Conservation (phyloP, 1,140 invertebrate species). For the Anoplolepis gracilipes region DNA sequence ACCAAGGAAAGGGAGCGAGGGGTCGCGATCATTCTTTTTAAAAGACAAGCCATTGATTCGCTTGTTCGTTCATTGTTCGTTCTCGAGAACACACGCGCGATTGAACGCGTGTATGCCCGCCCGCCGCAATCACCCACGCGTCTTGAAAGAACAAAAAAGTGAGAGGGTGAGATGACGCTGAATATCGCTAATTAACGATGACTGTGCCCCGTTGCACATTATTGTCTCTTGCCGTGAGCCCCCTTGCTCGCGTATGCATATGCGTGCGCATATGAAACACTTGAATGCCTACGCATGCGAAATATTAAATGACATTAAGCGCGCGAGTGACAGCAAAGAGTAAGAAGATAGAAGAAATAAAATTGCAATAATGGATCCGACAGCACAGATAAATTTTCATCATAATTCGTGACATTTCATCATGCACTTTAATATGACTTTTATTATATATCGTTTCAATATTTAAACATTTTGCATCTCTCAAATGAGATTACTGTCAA, state of each 20-base stretch:
- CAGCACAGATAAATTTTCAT: constrained; percentile 16
- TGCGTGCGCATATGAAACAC: constrained; percentile 67
- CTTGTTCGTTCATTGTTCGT: constrained; percentile 69
- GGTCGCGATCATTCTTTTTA: constrained; percentile 70
- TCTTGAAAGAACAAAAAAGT: constrained; percentile 57
- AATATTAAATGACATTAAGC: constrained; percentile 21
- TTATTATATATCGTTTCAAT: background rate
- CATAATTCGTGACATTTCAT: background rate
- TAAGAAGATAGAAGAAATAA: background rate
- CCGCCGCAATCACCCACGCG: constrained; percentile 74
- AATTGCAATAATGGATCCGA: constrained; percentile 5
- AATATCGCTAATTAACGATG: constrained; percentile 83
- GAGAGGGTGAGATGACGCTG: constrained; percentile 57
- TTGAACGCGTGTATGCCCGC: constrained; percentile 52
- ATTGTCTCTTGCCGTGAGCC: constrained; percentile 75
- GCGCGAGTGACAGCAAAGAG: constrained; percentile 8
- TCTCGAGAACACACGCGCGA: constrained; percentile 63
- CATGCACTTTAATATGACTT: background rate
- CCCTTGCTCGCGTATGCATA: constrained; percentile 75
- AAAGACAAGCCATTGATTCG: constrained; percentile 77
- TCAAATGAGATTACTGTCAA: background rate
- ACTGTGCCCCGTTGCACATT: constrained; percentile 73
- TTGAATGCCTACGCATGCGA: constrained; percentile 48
- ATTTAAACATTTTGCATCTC: background rate
- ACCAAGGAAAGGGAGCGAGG: background rate